These are phyloP conservation scores for Imbricaverruca yamaguchii DNA, from an alignment of 2,888 invertebrate species.

Conservation along the genomic window DNA sequence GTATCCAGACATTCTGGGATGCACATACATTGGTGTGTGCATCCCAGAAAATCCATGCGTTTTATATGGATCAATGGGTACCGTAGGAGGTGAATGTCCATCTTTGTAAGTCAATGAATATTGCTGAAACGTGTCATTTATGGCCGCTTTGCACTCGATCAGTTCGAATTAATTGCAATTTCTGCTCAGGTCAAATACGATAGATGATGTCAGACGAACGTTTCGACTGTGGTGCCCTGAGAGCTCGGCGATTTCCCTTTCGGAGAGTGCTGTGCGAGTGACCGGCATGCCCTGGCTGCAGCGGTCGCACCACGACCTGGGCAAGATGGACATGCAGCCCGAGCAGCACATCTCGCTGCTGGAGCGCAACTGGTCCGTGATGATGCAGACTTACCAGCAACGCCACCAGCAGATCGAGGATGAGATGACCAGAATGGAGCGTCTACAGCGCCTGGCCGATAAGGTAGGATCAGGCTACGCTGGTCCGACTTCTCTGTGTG, in stretches of 20 bases:
- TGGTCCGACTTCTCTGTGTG: too few relatives aligned
- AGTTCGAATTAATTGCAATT: too few relatives aligned
- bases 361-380: slow-evolving; percentile 79
- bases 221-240: slow-evolving; percentile 30
- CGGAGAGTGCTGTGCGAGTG: slow-evolving; percentile 16
- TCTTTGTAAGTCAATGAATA: too few relatives aligned
- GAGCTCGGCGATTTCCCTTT: slow-evolving; percentile 18
- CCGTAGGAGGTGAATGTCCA: too few relatives aligned
- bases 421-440: slow-evolving; percentile 75
- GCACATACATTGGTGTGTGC: too few relatives aligned
- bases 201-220: slow-evolving; percentile 21
- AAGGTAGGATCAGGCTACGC: slow-evolving; percentile 47
- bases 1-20: too few relatives aligned
- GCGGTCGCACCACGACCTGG: slow-evolving; percentile 9
- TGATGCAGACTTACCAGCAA: slow-evolving; percentile 82
- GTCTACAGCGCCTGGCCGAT: slow-evolving; percentile 85
- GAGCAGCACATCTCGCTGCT: slow-evolving; percentile 78
- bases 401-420: slow-evolving; percentile 82
- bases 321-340: slow-evolving; percentile 60
- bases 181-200: too few relatives aligned
- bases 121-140: too few relatives aligned
- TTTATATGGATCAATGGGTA: too few relatives aligned
- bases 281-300: not conserved
- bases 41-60: too few relatives aligned
- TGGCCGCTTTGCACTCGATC: too few relatives aligned